Evolutionary conservation across 2,113 vertebrate species (phyloP).

Genomic region (Sturnira hondurensis): DNA sequence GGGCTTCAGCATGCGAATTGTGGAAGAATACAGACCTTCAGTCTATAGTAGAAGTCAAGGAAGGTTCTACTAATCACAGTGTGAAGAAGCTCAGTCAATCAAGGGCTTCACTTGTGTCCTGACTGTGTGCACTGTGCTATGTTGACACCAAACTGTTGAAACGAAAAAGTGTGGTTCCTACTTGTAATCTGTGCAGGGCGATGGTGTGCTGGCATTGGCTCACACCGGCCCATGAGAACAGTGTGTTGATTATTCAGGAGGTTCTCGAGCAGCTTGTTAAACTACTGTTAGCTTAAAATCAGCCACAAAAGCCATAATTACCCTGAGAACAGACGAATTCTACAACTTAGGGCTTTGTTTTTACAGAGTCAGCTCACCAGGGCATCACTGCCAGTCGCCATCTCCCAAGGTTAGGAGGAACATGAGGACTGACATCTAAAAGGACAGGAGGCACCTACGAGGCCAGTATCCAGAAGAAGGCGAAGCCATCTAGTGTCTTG

Average conservation of each 20-base stretch:
- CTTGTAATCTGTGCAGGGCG: neutral
- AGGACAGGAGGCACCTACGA: neutral
- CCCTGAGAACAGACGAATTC: neutral
- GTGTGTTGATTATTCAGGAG: constrained; percentile 5
- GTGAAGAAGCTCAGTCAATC: neutral
- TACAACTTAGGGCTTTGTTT: neutral
- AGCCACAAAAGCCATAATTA: neutral
- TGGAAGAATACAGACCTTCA: neutral
- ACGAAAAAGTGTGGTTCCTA: neutral
- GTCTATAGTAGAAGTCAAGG: neutral
- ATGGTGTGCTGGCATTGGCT: neutral
- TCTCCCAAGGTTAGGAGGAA: neutral
- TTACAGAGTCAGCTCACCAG: neutral
- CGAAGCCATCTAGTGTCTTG: neutral
- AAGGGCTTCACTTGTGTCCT: neutral
- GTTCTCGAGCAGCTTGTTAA: neutral
- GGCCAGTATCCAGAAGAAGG: neutral
- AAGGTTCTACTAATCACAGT: neutral
- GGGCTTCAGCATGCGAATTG: neutral
- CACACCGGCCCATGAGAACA: neutral
- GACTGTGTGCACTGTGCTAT: neutral
- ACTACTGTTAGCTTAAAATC: neutral
- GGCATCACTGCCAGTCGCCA: neutral
- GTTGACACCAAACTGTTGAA: neutral
- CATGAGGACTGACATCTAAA: neutral